Base-by-base conservation (phyloP, 2,888 invertebrate species). In the Meiosimyza decipiens region DNA sequence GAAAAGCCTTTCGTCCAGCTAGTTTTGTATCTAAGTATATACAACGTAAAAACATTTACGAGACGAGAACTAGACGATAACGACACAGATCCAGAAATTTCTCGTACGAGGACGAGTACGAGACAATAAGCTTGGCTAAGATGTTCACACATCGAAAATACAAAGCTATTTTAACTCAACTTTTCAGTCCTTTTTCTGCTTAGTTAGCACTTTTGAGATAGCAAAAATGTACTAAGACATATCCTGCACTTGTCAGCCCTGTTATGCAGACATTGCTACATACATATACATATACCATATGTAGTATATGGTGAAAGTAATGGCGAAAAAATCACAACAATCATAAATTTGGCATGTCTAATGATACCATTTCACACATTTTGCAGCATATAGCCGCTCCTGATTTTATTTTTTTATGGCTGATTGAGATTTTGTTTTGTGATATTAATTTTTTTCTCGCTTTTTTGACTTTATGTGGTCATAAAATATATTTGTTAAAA, bases 261-360 rank as follows among this genome's bases (percentile, higher is more conserved):
- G 28, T 28, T 28, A 28, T 28, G 28, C 28, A 22, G 1, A 3
- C 22, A 22, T 22, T 22, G 22, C 22, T 22, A 28, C 13, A 59
- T 16, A 59, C 16, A 59, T 16, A 18, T 16, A 59, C 33, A 40
- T n/a, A 13, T 28, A 51, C 28, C 22, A 22, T 22, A 22, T 2
- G 22, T 22, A 28, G 50, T 51, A 18, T 50, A 22, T 16, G 52
- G 51, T 55, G 49, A 52, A 49, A 55, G 54, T 57, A 40, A n/a
- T 59, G 69, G 66, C 51, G 64, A 49, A 63, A 69, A 71, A 75
- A 83, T 82, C 84, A 79, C 80, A 80, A 78, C 78, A 81, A 80
- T 82, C 84, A 84, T 83, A 82, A 84, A 84, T 82, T 84, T 79
- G 83, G 79, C 82, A 82, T 83, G 82, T 83, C 83, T 84, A 82